Evolutionary conservation across 2,888 invertebrate species (phyloP).

Genomic region (Sceliomorpha sp.): DNA sequence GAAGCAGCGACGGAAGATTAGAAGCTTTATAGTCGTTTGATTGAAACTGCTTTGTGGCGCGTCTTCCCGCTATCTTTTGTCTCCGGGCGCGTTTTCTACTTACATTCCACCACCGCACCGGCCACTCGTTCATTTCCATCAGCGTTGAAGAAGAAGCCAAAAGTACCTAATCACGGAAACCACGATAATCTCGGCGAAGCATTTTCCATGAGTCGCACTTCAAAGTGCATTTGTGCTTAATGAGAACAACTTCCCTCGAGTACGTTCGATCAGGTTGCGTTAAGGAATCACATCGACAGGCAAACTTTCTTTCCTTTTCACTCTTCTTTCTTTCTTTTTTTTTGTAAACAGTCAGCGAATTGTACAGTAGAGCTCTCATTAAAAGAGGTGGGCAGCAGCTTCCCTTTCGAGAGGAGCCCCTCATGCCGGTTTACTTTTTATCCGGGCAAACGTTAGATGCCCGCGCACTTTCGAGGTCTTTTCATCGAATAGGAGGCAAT

Average conservation of each 20-base stretch:
- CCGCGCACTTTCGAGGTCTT: not conserved
- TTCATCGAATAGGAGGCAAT: conserved; percentile 12
- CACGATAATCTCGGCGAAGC: not conserved
- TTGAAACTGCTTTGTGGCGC: conserved; percentile 63
- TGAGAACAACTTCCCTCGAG: not conserved
- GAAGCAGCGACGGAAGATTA: conserved; percentile 63
- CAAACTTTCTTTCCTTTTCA: not conserved
- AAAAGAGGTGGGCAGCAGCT: too few relatives aligned
- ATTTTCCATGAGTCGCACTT: too few relatives aligned
- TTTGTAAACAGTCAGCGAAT: too few relatives aligned
- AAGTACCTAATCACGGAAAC: conserved; percentile 3
- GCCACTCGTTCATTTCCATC: conserved; percentile 4
- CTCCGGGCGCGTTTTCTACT: not conserved
- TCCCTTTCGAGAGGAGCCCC: not conserved
- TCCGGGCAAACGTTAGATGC: conserved; percentile 11
- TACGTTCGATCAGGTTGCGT: conserved; percentile 2
- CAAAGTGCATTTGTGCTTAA: conserved; percentile 5
- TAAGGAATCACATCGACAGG: not conserved
- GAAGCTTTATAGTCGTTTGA: conserved; percentile 67
- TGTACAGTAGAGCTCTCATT: too few relatives aligned
- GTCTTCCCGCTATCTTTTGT: conserved; percentile 13
- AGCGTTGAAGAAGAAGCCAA: not conserved
- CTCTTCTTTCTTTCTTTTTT: conserved; percentile 1
- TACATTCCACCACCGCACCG: not conserved
- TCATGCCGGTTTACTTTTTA: not conserved